Evolutionary conservation across 2,797 vertebrate genomes (phyloP), one percentile per base, ranked within the genome.

Genomic region (Melanotaenia pygmaea): DNA sequence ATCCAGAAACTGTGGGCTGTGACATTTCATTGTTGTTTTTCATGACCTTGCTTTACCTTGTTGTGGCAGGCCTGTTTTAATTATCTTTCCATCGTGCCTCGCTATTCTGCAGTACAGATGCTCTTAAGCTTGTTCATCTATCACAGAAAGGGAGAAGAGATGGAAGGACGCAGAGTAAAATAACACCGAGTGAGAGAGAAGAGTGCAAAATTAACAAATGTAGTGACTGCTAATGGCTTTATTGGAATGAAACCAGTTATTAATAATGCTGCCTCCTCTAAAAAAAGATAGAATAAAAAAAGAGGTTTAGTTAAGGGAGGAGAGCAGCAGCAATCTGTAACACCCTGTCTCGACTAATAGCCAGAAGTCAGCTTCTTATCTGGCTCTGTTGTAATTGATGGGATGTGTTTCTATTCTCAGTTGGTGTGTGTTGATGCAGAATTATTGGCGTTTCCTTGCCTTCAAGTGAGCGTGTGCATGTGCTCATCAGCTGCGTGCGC

Each of bases 161-260:
- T 11, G 0, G 71, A 64, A 65, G 61, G 58, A 70, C 16, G 59
- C 13, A 28, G 60, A 71, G 66, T 38, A 64, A 56, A 57, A 59
- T 64, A 63, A 64, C 8, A 1, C 57, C 8, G 58, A 64, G 43
- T 32, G 56, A 59, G 50, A 4, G 37, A 70, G 59, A 30, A 24
- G 67, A 75, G 70, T 20, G 84, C 83, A 73, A 64, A 82, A 70
- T 66, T 79, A 84, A 84, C 79, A 84, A 86, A 86, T 74, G 76
- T 67, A 68, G 79, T 64, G 85, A 77, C 59, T 78, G 79, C 89
- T 93, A 93, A 94, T 94, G 90, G 92, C 87, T 94, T 93, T 91
- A 92, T 90, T 94, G 93, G 93, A 92, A 87, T 82, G 87, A 87
- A 91, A 90, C 90, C 92, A 94, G 91, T 90, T 92, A 92, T 92